These are phyloP conservation scores for Pachycephala philippinensis DNA, from an alignment of 2,113 vertebrate species.

Conservation along the genomic window DNA sequence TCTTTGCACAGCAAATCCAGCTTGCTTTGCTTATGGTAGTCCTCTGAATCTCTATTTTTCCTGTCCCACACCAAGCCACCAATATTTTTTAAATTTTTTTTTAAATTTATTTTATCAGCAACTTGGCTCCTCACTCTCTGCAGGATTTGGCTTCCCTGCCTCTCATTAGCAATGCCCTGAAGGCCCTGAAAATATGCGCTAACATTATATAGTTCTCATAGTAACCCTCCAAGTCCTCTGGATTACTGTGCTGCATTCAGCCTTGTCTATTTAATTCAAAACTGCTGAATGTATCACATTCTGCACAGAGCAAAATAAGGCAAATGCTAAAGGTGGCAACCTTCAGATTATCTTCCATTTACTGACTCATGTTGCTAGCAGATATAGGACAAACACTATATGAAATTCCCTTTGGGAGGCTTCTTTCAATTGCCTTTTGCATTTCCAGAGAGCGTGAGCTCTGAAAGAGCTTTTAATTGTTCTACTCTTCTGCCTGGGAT, in stretches of 20 bases:
- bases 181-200: neutral
- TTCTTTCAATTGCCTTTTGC: neutral
- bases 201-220: neutral
- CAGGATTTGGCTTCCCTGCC: neutral
- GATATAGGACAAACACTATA: neutral
- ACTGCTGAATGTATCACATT: neutral
- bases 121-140: neutral
- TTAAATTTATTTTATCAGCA: neutral
- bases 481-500: neutral
- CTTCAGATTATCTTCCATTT: neutral
- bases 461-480: neutral
- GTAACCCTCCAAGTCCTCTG: neutral
- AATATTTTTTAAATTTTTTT: too few relatives aligned
- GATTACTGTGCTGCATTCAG: neutral
- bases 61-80: neutral
- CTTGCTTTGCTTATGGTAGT: neutral
- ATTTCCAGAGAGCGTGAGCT: neutral
- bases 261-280: neutral
- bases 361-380: neutral
- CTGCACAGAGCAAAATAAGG: neutral
- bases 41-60: neutral
- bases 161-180: neutral
- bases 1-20: neutral
- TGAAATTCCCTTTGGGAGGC: neutral
- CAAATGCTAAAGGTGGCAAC: neutral